Base-by-base conservation (phyloP, 2,888 invertebrate species). In the Drosophila paramelanica region DNA sequence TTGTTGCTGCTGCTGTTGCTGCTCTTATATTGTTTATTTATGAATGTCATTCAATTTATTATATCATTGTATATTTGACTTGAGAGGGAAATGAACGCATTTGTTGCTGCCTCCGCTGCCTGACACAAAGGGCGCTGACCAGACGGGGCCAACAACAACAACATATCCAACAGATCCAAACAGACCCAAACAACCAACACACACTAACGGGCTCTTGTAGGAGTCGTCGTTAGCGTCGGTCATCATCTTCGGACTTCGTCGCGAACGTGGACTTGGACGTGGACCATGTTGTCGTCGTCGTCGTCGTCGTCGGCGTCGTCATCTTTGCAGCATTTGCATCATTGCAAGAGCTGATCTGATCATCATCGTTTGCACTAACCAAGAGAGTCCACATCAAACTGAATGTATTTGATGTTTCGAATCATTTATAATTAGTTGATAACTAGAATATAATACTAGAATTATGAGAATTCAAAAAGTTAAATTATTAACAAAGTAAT, bases 31-130 rank as follows among this genome's bases (percentile, higher is more conserved):
- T 90, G 85, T 90, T 91, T 90, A 90, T 91, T 91, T 91, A 91
- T 91, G 91, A 90, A 90, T 91, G 91, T 90, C 90, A 89, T 91
- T 90, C 90, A 90, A 90, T 91, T 91, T 91, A 91, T 91, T 90
- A 90, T 91, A 88, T 85, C 81, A 79, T 77, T 89, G 81, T 77
- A 79, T 85, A 82, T 83, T 82, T 84, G 79, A 81, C 82, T 87
- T 83, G 90, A 90, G 90, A 90, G 89, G 90, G 90, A 90, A 90
- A 90, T 90, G 90, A 88, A 82, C 85, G 83, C 84, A 84, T 90
- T 85, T 82, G 76, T 73, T 79, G 75, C 65, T 73, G 77, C 50
- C 60, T 61, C 39, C 27, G 25, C 41, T 45, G 65, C 50, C 53
- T 49, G 43, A 51, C 25, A 53, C 66, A 74, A 78, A 84, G 85